Percentiles rank a stretch among this genome's conserved stretches.
phyloP scores from a whole-genome alignment of 1,140 invertebrate genomes.

The Pygmarrhopalites habei region DNA sequence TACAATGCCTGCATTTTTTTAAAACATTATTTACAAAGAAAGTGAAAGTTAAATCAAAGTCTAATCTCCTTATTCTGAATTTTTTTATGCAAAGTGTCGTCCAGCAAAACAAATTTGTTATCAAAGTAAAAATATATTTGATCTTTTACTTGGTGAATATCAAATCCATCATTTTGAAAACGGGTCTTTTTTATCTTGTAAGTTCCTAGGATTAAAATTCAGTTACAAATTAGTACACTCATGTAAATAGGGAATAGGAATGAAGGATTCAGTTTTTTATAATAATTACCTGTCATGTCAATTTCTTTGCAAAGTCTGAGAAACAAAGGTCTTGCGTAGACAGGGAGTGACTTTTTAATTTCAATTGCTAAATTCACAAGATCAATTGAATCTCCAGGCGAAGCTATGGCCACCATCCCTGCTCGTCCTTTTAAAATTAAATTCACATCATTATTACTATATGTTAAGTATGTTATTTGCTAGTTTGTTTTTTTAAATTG shows the following conservation, averaged over 20 bases:
- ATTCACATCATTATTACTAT: too few species aligned
- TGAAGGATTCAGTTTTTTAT: background rate
- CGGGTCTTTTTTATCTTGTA: slow-evolving; percentile 89
- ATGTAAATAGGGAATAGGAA: background rate
- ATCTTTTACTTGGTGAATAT: slow-evolving; percentile 69
- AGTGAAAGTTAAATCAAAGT: too few species aligned
- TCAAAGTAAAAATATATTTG: slow-evolving; percentile 62
- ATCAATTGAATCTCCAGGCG: slow-evolving; percentile 62
- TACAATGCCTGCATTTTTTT: too few species aligned
- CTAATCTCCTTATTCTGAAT: background rate
- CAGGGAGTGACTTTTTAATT: slow-evolving; percentile 62
- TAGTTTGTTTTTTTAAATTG: too few species aligned
- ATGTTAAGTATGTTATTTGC: too few species aligned
- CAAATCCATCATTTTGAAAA: slow-evolving; percentile 81
- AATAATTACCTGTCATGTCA: slow-evolving; percentile 22
- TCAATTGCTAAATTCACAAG: slow-evolving; percentile 55
- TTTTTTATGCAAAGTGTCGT: slow-evolving; percentile 4
- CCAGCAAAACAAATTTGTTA: slow-evolving; percentile 45
- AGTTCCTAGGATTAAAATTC: slow-evolving; percentile 58
- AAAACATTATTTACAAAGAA: too few species aligned
- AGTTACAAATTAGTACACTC: background rate
- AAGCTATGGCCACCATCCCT: slow-evolving; percentile 83
- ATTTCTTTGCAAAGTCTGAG: slow-evolving; percentile 51
- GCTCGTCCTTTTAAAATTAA: too few species aligned
- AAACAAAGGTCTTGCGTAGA: slow-evolving; percentile 82